Base-by-base conservation (phyloP, 2,888 invertebrate species). In the Amaurobius ferox region DNA sequence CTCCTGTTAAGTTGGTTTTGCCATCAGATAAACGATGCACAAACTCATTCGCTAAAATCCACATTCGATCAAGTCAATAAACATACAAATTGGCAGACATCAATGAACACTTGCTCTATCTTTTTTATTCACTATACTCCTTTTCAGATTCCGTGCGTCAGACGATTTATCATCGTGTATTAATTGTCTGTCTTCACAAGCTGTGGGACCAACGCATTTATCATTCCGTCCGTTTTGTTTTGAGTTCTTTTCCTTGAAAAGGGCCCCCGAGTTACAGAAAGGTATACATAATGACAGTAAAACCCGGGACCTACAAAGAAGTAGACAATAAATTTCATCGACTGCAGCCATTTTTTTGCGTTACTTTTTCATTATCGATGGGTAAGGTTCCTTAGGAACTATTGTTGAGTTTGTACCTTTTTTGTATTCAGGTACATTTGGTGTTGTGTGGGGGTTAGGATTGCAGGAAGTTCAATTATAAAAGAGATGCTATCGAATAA, bases 131-230 rank as follows among this genome's bases (percentile, higher is more conserved):
- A 9, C 13, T 13, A 55, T 55, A 23, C 16, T 23, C 55, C 39
- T 76, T 71, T 83, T 72, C 70, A 62, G 64, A 76, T 71, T 66
- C 23, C 48, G 30, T 55, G 35, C 71, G 16, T 1, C 13, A 64
- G 70, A 28, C 76, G 55, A 83, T 83, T 83, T 71, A 83, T 83
- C 81, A 44, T 32, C 23, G 28, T 11, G 64, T 83, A 83, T 83
- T 83, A 83, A 83, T 83, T 76, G 76, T 76, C 76, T 83, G 76
- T 70, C 70, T 83, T 48, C 81, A 71, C 64, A 62, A 76, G 61
- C 32, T 39, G 81, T 48, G 40, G 30, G 26, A 62, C 62, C 28
- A 71, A 83, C 19, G 48, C 76, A 83, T 83, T 76, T 68, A 83
- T 83, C 81, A 83, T 76, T 40, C 2, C 23, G 1, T 1, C 6